A percentile compares a stretch with the other conserved stretches of the same genome.
These are phyloP conservation scores for Eira barbara DNA, from an alignment of 2,113 vertebrate genomes.

Conservation along the genomic window DNA sequence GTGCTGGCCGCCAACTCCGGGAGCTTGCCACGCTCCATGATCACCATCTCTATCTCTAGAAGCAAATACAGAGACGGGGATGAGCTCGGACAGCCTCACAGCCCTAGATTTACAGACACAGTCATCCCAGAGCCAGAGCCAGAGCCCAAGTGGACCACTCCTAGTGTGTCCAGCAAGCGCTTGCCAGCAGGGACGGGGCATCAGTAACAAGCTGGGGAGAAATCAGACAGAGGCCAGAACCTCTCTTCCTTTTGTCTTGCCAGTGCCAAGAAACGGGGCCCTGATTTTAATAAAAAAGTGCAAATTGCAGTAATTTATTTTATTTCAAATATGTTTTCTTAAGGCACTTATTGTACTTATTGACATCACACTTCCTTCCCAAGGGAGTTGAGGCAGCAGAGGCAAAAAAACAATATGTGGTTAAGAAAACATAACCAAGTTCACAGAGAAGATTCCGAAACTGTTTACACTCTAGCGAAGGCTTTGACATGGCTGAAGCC, in stretches of 20 bases:
- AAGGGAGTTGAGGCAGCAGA: neutral
- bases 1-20: slow-evolving; percentile 80
- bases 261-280: neutral
- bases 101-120: neutral
- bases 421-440: neutral
- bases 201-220: neutral
- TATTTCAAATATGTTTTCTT: neutral
- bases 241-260: neutral
- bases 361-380: slow-evolving; percentile 12
- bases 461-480: neutral
- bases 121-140: neutral
- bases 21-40: slow-evolving; percentile 95
- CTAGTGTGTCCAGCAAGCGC: neutral
- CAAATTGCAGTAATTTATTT: neutral
- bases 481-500: neutral
- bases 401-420: neutral
- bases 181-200: neutral
- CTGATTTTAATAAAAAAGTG: neutral
- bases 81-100: neutral
- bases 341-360: neutral
- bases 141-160: accelerated
- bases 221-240: neutral
- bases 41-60: slow-evolving; percentile 99
- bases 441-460: neutral
- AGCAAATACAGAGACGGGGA: neutral